A percentile compares a stretch with the other conserved stretches of the same genome.
These are phyloP conservation scores for Synanthedon tipuliformis DNA, from an alignment of 2,888 invertebrate species.

Conservation along the genomic window DNA sequence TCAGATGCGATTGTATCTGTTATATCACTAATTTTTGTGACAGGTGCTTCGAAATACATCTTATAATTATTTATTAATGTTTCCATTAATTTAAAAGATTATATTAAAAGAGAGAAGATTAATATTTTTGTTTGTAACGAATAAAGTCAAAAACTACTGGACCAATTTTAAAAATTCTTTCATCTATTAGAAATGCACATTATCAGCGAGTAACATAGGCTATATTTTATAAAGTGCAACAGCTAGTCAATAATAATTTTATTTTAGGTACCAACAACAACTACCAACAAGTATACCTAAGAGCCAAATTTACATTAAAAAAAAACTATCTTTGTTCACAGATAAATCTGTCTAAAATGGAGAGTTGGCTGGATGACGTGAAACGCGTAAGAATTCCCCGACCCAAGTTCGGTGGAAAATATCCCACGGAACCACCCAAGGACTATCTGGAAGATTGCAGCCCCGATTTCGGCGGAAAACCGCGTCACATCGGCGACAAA, in stretches of 20 bases:
- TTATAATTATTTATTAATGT: too few species aligned
- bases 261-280: too few species aligned
- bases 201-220: too few species aligned
- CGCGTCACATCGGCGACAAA: slow-evolving; percentile 60
- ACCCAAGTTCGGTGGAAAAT: slow-evolving; percentile 81
- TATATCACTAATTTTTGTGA: slow-evolving; percentile 1
- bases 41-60: slow-evolving; percentile 1
- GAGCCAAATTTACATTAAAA: neutral
- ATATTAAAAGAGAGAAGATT: too few species aligned
- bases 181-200: too few species aligned
- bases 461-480: slow-evolving; percentile 63
- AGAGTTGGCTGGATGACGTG: slow-evolving; percentile 86
- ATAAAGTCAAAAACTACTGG: too few species aligned
- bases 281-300: neutral
- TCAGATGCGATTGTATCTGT: slow-evolving; percentile 5
- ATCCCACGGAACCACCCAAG: slow-evolving; percentile 80
- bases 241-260: too few species aligned
- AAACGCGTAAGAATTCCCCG: slow-evolving; percentile 86
- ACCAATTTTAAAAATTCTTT: too few species aligned
- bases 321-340: slow-evolving; percentile 1
- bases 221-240: too few species aligned
- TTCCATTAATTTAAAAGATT: too few species aligned
- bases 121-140: too few species aligned
- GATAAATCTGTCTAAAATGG: slow-evolving; percentile 66
- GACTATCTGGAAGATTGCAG: slow-evolving; percentile 79